phyloP scores from a whole-genome alignment of 2,797 vertebrate genomes.

The Tenualosa thibaudeaui region DNA sequence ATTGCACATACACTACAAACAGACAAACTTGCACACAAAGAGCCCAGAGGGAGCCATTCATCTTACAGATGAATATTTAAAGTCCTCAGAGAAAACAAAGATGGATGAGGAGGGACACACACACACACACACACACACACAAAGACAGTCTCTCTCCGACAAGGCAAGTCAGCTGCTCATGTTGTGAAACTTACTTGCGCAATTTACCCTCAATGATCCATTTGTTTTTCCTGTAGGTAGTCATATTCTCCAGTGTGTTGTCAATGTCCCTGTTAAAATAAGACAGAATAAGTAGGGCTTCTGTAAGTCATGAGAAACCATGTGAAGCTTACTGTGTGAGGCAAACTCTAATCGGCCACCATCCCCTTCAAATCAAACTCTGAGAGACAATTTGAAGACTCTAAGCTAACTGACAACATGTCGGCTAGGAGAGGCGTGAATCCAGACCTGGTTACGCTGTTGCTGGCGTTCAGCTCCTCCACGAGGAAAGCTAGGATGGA shows the following conservation, averaged over 20 bases:
- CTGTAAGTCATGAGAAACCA: background rate
- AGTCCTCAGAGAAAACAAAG: background rate
- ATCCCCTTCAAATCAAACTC: background rate
- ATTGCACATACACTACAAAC: background rate
- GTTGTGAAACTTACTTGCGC: constrained; percentile 79
- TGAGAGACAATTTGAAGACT: background rate
- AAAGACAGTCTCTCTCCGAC: background rate
- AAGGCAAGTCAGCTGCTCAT: background rate
- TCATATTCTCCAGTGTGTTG: constrained; percentile 91
- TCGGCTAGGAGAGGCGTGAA: background rate
- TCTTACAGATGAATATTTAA: background rate
- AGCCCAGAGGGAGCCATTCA: background rate
- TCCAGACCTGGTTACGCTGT: constrained; percentile 83
- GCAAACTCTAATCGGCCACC: background rate
- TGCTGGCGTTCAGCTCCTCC: constrained; percentile 89
- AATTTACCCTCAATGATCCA: constrained; percentile 96
- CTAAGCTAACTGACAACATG: background rate
- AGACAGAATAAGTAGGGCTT: background rate
- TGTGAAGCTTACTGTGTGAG: background rate
- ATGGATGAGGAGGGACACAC: background rate
- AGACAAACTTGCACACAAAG: background rate
- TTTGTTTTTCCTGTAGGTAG: constrained; percentile 90
- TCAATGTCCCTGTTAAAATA: constrained; percentile 86
- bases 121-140: background rate
- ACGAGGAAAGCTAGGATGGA: constrained; percentile 87